Conservation (phyloP, 2,797 vertebrate genomes). For the Discoglossus pictus region DNA sequence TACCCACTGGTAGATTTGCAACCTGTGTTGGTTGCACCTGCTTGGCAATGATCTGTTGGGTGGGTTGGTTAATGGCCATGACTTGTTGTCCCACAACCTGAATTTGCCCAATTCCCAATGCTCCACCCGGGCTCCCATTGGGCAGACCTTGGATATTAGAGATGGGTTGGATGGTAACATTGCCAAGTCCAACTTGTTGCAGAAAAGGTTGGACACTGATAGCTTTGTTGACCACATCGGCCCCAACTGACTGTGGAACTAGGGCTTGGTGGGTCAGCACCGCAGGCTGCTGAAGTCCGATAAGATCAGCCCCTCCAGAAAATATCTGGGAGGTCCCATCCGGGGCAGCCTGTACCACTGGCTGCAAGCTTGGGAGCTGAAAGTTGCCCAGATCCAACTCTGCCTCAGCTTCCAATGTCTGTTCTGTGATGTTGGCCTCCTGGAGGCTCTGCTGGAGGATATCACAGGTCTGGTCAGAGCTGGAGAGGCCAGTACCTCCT, state of each 20-base stretch:
- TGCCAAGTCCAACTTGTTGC: constrained; percentile 88
- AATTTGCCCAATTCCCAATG: constrained; percentile 89
- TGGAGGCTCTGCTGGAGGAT: constrained; percentile 96
- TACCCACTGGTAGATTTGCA: constrained; percentile 73
- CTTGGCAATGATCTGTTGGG: constrained; percentile 87
- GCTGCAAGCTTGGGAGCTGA: constrained; percentile 86
- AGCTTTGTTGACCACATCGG: constrained; percentile 89
- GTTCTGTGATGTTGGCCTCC: constrained; percentile 96
- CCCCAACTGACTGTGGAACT: constrained; percentile 70
- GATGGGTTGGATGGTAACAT: constrained; percentile 92
- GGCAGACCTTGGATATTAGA: constrained; percentile 87
- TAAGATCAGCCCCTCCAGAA: constrained; percentile 77
- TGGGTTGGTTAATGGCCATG: constrained; percentile 93
- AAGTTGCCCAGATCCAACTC: constrained; percentile 94
- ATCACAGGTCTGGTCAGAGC: constrained; percentile 87
- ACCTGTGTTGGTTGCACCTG: constrained; percentile 66
- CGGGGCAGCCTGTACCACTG: constrained; percentile 81
- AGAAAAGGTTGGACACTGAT: constrained; percentile 93
- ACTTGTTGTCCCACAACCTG: constrained; percentile 94
- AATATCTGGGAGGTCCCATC: constrained; percentile 83
- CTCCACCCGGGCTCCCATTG: constrained; percentile 87
- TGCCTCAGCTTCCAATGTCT: constrained; percentile 90
- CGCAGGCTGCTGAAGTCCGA: constrained; percentile 74
- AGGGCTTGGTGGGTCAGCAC: constrained; percentile 68
- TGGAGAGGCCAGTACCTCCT: constrained; percentile 71